Conservation (phyloP, 2,888 invertebrate genomes). For the Dasypogon diadema region DNA sequence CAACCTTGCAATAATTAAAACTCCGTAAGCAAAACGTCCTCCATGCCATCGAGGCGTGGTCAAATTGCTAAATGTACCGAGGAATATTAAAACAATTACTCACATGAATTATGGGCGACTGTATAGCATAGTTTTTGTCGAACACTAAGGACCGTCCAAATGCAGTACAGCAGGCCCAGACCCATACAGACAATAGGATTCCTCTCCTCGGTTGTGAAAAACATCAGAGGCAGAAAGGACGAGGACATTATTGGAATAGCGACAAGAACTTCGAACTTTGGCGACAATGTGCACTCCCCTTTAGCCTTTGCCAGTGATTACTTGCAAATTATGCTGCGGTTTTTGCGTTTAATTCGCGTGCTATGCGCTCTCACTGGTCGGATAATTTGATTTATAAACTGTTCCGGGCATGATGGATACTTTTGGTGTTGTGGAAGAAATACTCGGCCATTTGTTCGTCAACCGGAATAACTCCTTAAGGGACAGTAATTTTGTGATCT, state of each 20-base stretch:
- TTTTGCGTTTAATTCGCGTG: slow-evolving; percentile 41
- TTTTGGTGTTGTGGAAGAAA: neutral
- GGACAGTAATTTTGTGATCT: neutral
- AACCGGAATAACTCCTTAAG: neutral
- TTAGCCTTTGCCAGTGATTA: slow-evolving; percentile 26
- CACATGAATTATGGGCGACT: slow-evolving; percentile 19
- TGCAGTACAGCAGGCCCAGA: neutral
- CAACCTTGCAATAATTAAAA: slow-evolving; percentile 16
- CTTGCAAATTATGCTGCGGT: slow-evolving; percentile 43
- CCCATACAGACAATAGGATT: neutral
- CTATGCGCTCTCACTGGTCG: slow-evolving; percentile 4
- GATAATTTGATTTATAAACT: slow-evolving; percentile 42
- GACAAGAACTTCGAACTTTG: slow-evolving; percentile 41
- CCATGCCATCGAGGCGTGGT: slow-evolving; percentile 17
- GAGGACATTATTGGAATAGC: slow-evolving; percentile 22
- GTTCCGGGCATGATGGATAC: slow-evolving; percentile 24
- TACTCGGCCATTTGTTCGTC: neutral
- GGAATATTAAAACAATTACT: slow-evolving; percentile 37
- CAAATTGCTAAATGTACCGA: slow-evolving; percentile 34
- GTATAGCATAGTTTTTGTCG: slow-evolving; percentile 20
- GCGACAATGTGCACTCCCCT: slow-evolving; percentile 38
- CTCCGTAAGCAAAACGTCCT: slow-evolving; percentile 21
- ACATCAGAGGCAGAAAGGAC: neutral
- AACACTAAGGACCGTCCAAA: slow-evolving; percentile 31
- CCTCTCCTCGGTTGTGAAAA: slow-evolving; percentile 1